Conservation (phyloP, 2,797 vertebrate genomes). For the Pyrocephalus nanus region DNA sequence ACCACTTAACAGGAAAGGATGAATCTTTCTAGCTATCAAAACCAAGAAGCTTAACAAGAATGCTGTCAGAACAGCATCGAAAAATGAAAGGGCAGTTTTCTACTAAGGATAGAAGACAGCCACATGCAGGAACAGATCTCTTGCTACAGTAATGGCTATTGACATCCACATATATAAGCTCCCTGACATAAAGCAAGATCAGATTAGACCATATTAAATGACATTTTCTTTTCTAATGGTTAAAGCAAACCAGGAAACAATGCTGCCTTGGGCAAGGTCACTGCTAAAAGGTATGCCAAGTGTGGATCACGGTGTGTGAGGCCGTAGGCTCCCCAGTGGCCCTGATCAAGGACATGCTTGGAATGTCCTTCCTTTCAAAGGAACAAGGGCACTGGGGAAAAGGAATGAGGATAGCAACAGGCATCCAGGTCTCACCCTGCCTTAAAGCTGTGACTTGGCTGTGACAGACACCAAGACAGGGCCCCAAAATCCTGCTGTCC, state of each 20-base stretch:
- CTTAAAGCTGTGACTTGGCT: background rate
- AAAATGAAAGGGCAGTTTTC: background rate
- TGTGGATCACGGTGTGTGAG: fast-evolving
- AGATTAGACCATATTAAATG: background rate
- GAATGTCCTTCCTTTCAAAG: background rate
- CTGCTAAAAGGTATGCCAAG: background rate
- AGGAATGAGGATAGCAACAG: background rate
- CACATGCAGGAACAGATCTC: background rate
- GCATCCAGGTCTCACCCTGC: background rate
- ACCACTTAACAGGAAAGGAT: slow-evolving; percentile 25
- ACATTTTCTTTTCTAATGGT: background rate
- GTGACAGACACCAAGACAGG: background rate
- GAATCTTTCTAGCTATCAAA: background rate
- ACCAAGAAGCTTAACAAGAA: background rate
- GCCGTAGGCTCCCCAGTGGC: background rate
- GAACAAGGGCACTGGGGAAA: background rate
- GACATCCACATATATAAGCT: background rate
- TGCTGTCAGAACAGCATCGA: background rate
- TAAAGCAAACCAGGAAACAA: background rate
- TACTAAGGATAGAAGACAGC: background rate
- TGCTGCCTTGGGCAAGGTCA: background rate
- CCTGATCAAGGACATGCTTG: fast-evolving
- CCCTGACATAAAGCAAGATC: background rate
- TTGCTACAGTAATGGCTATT: background rate
- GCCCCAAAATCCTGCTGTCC: background rate